Evolutionary conservation across 2,888 invertebrate species (phyloP).

Genomic region (Ophraella communa): DNA sequence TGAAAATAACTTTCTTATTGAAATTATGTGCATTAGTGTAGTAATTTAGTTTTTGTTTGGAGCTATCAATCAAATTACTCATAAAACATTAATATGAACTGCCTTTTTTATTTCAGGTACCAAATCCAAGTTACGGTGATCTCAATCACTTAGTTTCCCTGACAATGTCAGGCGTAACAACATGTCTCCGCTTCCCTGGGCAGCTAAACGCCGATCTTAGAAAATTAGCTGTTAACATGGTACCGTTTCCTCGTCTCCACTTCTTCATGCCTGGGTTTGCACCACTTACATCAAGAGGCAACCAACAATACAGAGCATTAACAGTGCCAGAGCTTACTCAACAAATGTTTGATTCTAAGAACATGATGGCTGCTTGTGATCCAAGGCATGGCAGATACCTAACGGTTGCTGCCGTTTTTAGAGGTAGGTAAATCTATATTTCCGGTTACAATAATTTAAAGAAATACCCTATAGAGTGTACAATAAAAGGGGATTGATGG

Average conservation of each 20-base stretch:
- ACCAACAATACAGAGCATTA: slow-evolving; percentile 75
- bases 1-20: too few relatives aligned
- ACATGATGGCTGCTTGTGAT: slow-evolving; percentile 82
- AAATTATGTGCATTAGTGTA: too few relatives aligned
- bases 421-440: too few relatives aligned
- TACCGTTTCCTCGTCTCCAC: slow-evolving; percentile 94
- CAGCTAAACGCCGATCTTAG: slow-evolving; percentile 92
- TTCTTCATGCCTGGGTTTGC: slow-evolving; percentile 98
- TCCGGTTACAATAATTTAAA: too few relatives aligned
- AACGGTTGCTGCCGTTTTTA: slow-evolving; percentile 75
- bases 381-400: slow-evolving; percentile 74
- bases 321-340: slow-evolving; percentile 79
- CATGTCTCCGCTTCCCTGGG: slow-evolving; percentile 87
- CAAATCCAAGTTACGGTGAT: slow-evolving; percentile 88
- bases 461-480: too few relatives aligned
- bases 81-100: too few relatives aligned
- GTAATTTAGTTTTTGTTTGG: too few relatives aligned
- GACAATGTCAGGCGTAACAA: slow-evolving; percentile 88
- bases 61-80: too few relatives aligned
- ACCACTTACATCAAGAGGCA: slow-evolving; percentile 87
- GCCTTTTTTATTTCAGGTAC: slow-evolving; percentile 8
- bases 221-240: slow-evolving; percentile 95
- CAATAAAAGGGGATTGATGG: too few relatives aligned
- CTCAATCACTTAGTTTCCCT: slow-evolving; percentile 85
- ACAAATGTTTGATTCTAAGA: slow-evolving; percentile 79